A percentile compares a stretch with the other conserved stretches of the same genome.
These are phyloP conservation scores for Arvicola amphibius DNA, from an alignment of 2,797 vertebrate species.

Conservation along the genomic window DNA sequence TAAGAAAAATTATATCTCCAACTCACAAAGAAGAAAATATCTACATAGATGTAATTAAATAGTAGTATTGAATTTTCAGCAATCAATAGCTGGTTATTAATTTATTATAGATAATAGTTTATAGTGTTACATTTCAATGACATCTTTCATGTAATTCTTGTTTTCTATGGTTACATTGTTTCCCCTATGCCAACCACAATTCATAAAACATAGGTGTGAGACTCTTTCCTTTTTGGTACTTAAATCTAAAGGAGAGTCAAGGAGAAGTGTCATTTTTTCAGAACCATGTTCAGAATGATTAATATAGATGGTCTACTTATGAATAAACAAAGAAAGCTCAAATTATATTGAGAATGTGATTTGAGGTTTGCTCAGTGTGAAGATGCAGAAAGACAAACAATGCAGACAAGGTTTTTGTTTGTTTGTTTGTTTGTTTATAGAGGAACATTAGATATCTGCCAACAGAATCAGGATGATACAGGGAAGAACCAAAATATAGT, in stretches of 20 bases:
- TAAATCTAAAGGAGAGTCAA: neutral
- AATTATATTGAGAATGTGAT: neutral
- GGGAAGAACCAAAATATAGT: neutral
- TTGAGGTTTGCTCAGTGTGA: neutral
- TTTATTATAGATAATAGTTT: neutral
- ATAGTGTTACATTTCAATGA: neutral
- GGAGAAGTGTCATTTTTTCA: neutral
- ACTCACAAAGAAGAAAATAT: neutral
- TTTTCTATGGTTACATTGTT: neutral
- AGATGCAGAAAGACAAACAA: neutral
- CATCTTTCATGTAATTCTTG: neutral
- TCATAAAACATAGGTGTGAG: neutral
- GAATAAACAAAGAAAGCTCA: neutral
- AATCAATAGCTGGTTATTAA: neutral
- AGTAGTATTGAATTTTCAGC: neutral
- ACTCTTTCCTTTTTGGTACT: neutral
- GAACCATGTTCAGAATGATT: neutral
- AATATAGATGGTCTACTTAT: neutral
- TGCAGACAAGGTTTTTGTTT: neutral
- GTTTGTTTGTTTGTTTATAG: neutral
- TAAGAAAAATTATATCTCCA: neutral
- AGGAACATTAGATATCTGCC: neutral
- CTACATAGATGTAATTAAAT: neutral
- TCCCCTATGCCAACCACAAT: neutral
- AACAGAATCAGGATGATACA: neutral